phyloP scores from a whole-genome alignment of 1,140 invertebrate genomes.

The Drosophila pruinosa region DNA sequence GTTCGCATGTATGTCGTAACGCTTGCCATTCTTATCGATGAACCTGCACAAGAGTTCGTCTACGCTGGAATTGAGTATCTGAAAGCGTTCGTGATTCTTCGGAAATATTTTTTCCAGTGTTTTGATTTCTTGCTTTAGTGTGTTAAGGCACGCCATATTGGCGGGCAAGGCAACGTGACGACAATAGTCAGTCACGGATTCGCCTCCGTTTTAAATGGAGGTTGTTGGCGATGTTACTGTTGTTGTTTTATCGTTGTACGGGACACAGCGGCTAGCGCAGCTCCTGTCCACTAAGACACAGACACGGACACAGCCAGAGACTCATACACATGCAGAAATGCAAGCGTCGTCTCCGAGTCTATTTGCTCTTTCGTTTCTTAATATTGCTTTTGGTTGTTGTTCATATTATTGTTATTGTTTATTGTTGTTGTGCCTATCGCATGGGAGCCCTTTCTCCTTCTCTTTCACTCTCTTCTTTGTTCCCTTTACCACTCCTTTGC shows the following conservation, averaged over 20 bases:
- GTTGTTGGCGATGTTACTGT: background rate
- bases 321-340: slow-evolving; percentile 10
- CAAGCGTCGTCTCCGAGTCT: background rate
- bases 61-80: slow-evolving; percentile 97
- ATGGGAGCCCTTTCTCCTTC: slow-evolving; percentile 8
- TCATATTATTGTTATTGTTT: background rate
- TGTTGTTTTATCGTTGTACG: background rate
- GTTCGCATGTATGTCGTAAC: slow-evolving; percentile 98
- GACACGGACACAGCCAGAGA: background rate
- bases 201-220: slow-evolving; percentile 11
- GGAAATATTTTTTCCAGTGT: slow-evolving; percentile 97
- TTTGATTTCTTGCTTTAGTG: slow-evolving; percentile 98
- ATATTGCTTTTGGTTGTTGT: slow-evolving; percentile 12
- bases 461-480: slow-evolving; percentile 11
- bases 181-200: slow-evolving; percentile 31
- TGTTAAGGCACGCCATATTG: slow-evolving; percentile 97
- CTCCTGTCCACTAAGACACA: background rate
- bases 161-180: slow-evolving; percentile 61
- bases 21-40: slow-evolving; percentile 96
- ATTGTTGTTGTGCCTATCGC: background rate
- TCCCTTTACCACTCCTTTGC: slow-evolving; percentile 13
- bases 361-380: background rate
- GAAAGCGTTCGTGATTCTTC: slow-evolving; percentile 98
- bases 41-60: slow-evolving; percentile 99
- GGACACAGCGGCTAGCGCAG: too few species aligned